These are phyloP conservation scores for Sebastolobus alascanus DNA, from an alignment of 2,797 vertebrate species.

Conservation along the genomic window DNA sequence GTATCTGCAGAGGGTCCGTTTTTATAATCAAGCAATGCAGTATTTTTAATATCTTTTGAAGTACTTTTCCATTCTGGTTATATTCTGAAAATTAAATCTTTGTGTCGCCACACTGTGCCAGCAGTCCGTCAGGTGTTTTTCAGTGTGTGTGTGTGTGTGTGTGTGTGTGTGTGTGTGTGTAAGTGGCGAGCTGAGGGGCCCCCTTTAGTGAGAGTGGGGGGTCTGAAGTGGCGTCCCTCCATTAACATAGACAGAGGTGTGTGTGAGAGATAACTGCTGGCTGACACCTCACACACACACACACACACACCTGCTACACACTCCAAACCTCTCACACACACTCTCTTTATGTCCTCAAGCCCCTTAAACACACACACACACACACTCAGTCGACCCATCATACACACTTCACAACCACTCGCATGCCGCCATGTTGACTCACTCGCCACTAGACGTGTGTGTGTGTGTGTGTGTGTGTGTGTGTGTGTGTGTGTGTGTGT, in stretches of 20 bases:
- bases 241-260: constrained; percentile 83
- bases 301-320: constrained; percentile 29
- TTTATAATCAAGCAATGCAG: no score
- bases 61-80: no score
- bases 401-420: constrained; percentile 70
- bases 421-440: constrained; percentile 72
- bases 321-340: constrained; percentile 15
- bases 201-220: constrained; percentile 38
- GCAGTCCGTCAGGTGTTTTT: constrained; percentile 1
- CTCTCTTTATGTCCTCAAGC: constrained; percentile 35
- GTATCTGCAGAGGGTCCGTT: no score
- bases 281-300: constrained; percentile 56
- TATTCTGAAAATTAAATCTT: neutral
- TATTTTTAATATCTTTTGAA: neutral
- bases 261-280: constrained; percentile 75
- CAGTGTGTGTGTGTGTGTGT: neutral
- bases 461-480: constrained; percentile 38
- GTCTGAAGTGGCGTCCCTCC: constrained; percentile 79
- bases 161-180: constrained; percentile 7
- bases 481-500: constrained; percentile 23
- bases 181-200: constrained; percentile 49
- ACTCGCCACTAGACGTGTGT: constrained; percentile 49
- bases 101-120: neutral
- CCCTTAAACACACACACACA: constrained; percentile 40
- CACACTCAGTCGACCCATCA: constrained; percentile 50